Evolutionary conservation across 1,140 invertebrate genomes (phyloP), one percentile per base, ranked within the genome.

Genomic region (Bilobella aurantiaca): DNA sequence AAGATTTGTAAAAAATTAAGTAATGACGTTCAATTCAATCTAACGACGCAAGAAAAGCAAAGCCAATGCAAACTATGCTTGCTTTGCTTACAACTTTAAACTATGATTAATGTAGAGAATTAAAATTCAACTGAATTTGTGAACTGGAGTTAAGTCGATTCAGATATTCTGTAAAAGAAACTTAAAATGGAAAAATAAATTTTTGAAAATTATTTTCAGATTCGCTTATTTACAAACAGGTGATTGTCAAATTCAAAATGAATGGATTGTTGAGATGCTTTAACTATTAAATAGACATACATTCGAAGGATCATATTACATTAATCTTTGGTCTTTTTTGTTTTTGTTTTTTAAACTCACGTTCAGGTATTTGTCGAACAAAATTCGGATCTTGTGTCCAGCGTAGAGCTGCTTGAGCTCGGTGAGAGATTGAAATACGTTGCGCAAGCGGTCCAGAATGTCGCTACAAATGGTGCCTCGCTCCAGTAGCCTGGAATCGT

Each of bases 381-480:
- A 25, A 25, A 71, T 64, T 1, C 64, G 23, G 14, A 72, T 65
- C 28, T 58, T 57, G 28, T 72, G 61, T 0, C 31, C 18, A 0
- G 21, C 47, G 27, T 49, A 66, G 1, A 72, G 42, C 3, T 66
- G 65, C 0, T 32, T 8, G 16, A 72, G 57, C 16, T 72, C 70
- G 1, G 31, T 25, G 1, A 72, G 29, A 27, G 42, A n/a, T 46
- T 69, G 59, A 0, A 62, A 23, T 0, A 69, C 18, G 21, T 5
- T 31, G 3, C 59, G 23, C 0, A 69, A 31, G 1, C 30, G 14
- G 0, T 1, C 3, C 0, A 62, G 1, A 28, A 65, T 42, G 1
- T 58, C 8, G 2, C 30, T 14, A 21, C 64, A 66, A n/a, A 58
- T 53, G 1, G 37, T 1, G 8, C 2, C 23, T 2, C 56, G 65